Evolutionary conservation across 2,113 vertebrate genomes (phyloP).

Genomic region (Labeo rohita): DNA sequence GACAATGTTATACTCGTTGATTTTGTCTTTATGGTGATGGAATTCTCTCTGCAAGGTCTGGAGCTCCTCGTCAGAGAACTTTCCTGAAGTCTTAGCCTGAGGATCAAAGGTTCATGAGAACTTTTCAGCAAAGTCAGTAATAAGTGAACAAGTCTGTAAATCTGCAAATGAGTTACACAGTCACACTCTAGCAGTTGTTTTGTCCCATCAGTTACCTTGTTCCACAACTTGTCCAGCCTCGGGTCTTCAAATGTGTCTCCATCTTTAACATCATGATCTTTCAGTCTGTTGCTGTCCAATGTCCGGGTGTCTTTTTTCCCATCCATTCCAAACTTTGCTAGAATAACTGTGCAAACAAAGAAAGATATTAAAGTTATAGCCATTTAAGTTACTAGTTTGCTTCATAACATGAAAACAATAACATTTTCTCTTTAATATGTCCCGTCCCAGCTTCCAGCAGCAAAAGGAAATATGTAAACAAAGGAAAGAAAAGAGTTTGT

Average conservation of each 20-base stretch:
- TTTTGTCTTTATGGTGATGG: constrained; percentile 91
- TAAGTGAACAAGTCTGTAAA: constrained; percentile 6
- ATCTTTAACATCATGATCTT: constrained; percentile 75
- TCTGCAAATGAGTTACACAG: constrained; percentile 12
- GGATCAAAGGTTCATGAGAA: background rate
- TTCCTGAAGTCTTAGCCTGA: constrained; percentile 91
- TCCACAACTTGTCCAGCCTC: constrained; percentile 93
- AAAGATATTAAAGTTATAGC: background rate
- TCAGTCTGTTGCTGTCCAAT: constrained; percentile 82
- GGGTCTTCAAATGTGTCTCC: constrained; percentile 88
- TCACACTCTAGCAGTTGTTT: background rate
- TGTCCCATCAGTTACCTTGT: constrained; percentile 79
- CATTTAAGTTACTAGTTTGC: background rate
- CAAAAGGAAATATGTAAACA: background rate
- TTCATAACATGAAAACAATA: background rate
- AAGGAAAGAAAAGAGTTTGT: background rate
- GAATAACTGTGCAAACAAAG: constrained; percentile 79
- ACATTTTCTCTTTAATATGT: background rate
- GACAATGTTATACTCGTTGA: constrained; percentile 87
- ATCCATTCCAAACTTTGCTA: constrained; percentile 93
- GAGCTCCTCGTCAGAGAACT: constrained; percentile 89
- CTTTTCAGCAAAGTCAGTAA: background rate
- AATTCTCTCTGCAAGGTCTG: constrained; percentile 89
- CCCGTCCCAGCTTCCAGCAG: background rate
- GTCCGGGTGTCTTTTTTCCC: constrained; percentile 85